phyloP scores from a whole-genome alignment of 2,797 vertebrate genomes.

The Anas capensis region DNA sequence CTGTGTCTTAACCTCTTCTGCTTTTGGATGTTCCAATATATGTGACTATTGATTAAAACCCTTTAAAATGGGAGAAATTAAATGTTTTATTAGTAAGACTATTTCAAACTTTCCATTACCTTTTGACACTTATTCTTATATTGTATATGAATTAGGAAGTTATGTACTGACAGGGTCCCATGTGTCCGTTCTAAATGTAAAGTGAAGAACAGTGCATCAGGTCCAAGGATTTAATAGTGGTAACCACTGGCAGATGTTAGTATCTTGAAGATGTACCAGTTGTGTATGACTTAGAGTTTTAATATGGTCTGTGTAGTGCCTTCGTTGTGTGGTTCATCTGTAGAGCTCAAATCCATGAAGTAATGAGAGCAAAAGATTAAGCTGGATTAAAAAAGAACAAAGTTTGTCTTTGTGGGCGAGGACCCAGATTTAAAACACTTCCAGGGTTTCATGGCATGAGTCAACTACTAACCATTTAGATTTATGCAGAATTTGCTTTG shows the following conservation, averaged over 20 bases:
- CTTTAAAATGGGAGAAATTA: not conserved
- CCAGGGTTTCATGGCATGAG: not conserved
- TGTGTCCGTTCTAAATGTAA: not conserved
- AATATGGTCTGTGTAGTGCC: not conserved
- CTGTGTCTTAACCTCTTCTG: not conserved
- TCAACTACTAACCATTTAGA: not conserved
- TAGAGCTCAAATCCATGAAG: not conserved
- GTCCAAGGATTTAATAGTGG: not conserved
- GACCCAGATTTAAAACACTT: not conserved
- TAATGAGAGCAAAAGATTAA: not conserved
- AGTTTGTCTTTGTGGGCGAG: not conserved
- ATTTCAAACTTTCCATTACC: not conserved
- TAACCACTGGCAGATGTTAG: not conserved
- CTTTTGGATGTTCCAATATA: not conserved
- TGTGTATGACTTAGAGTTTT: not conserved
- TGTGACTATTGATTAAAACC: not conserved
- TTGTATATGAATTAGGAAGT: not conserved
- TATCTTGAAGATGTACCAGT: not conserved
- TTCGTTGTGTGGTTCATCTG: not conserved
- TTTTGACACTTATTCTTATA: not conserved
- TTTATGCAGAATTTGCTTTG: not conserved
- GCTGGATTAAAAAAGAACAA: not conserved
- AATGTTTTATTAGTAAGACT: not conserved
- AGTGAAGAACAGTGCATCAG: not conserved
- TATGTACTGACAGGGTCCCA: not conserved